A percentile compares a stretch with the other conserved stretches of the same genome.
These are phyloP conservation scores for Macaria notata DNA, from an alignment of 2,888 invertebrate genomes.

Conservation along the genomic window DNA sequence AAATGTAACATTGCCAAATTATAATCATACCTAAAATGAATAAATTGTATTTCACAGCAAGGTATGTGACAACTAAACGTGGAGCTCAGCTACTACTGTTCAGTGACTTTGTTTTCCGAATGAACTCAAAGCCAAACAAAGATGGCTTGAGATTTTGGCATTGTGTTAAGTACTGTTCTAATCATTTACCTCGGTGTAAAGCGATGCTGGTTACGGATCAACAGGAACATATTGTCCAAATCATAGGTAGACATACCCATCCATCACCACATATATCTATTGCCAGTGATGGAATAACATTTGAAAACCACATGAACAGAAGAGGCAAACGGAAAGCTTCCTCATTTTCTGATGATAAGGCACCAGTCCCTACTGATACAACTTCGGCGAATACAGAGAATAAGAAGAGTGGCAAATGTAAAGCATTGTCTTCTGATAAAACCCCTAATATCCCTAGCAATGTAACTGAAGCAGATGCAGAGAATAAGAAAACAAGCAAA, in stretches of 20 bases:
- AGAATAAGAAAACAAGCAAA: too few relatives aligned
- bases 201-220: conserved; percentile 44
- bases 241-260: conserved; percentile 50
- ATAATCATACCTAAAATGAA: background rate
- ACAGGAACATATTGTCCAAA: conserved; percentile 45
- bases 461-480: too few relatives aligned
- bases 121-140: conserved; percentile 44
- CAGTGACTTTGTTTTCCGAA: conserved; percentile 42
- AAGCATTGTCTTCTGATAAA: too few relatives aligned
- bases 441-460: too few relatives aligned
- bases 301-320: conserved; percentile 12
- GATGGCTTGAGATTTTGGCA: conserved; percentile 51
- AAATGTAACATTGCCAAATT: too few relatives aligned
- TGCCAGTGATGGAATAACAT: conserved; percentile 41
- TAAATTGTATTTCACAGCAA: conserved; percentile 38
- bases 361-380: too few relatives aligned
- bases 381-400: too few relatives aligned
- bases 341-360: too few relatives aligned
- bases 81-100: conserved; percentile 49
- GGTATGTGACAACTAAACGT: conserved; percentile 44
- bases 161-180: conserved; percentile 47
- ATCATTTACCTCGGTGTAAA: conserved; percentile 38
- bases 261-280: conserved; percentile 38
- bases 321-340: conserved; percentile 4
- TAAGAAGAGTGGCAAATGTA: too few relatives aligned